Conservation (phyloP, 2,797 vertebrate species). For the Syndactyla subalaris region DNA sequence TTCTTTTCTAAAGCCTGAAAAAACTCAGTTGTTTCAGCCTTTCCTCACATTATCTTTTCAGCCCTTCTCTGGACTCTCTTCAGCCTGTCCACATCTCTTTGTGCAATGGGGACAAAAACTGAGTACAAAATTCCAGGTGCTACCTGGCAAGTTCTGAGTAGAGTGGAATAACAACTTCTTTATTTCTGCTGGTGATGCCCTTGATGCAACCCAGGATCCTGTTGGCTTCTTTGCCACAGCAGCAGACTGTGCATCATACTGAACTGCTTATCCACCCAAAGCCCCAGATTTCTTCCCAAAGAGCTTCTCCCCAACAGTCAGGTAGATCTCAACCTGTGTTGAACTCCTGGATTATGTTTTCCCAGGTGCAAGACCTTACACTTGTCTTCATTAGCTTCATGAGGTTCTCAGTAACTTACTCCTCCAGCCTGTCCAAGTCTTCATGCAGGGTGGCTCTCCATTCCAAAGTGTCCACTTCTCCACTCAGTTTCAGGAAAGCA, state of each 20-base stretch:
- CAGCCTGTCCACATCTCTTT: neutral
- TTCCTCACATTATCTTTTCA: neutral
- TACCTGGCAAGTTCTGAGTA: neutral
- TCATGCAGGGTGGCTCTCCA: neutral
- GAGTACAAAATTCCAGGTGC: neutral
- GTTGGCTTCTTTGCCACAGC: neutral
- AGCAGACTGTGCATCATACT: neutral
- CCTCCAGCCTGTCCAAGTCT: neutral
- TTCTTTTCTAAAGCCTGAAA: neutral
- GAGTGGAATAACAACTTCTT: neutral
- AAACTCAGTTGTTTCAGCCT: neutral
- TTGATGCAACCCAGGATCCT: neutral
- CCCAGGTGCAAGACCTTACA: neutral
- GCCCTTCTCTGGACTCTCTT: neutral
- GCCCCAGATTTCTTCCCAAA: neutral
- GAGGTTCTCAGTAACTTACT: neutral
- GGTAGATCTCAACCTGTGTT: neutral
- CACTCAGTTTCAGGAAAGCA: neutral
- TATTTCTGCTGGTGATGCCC: neutral
- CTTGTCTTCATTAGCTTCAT: neutral
- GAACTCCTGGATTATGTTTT: neutral
- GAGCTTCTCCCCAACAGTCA: neutral
- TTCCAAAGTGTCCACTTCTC: neutral
- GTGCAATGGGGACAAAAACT: neutral
- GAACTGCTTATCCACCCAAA: neutral